A percentile compares a stretch with the other conserved stretches of the same genome.
phyloP scores from a whole-genome alignment of 37 sponge, comb jelly and placozoan genomes.

The Cliona cf. orientalis region DNA sequence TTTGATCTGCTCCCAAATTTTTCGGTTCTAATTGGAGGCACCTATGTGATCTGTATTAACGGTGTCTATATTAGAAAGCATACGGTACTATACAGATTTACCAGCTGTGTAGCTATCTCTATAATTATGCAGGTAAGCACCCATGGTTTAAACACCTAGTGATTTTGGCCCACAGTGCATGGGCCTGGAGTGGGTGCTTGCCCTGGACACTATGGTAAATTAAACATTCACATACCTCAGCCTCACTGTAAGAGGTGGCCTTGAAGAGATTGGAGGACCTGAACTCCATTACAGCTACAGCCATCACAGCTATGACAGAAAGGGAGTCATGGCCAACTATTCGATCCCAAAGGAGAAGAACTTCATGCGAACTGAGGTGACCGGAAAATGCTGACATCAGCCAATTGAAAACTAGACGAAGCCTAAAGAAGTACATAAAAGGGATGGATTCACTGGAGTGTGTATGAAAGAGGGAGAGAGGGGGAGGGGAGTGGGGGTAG shows the following conservation, averaged over 20 bases:
- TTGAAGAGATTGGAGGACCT: slow-evolving; percentile 78
- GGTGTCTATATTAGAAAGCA: too few species aligned
- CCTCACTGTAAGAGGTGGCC: slow-evolving; percentile 58
- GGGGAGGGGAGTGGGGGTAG: background rate
- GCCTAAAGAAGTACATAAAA: slow-evolving; percentile 7
- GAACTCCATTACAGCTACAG: slow-evolving; percentile 83
- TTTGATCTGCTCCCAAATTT: too few species aligned
- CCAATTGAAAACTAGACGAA: slow-evolving; percentile 81
- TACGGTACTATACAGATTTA: too few species aligned
- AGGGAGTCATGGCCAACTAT: slow-evolving; percentile 83
- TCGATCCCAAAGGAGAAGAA: slow-evolving; percentile 88
- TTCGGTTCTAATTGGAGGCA: too few species aligned
- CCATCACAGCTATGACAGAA: slow-evolving; percentile 67
- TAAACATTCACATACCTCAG: slow-evolving; percentile 49
- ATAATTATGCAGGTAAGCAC: too few species aligned
- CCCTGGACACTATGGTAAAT: too few species aligned
- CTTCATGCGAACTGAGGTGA: slow-evolving; percentile 71
- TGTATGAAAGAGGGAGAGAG: background rate
- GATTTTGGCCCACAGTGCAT: too few species aligned
- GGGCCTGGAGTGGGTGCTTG: too few species aligned
- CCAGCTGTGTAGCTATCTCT: too few species aligned
- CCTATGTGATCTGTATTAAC: too few species aligned
- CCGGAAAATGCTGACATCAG: slow-evolving; percentile 87
- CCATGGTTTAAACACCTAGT: too few species aligned
- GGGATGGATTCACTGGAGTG: background rate